phyloP scores from a whole-genome alignment of 2,888 invertebrate genomes.

The Lepidonotus clava region DNA sequence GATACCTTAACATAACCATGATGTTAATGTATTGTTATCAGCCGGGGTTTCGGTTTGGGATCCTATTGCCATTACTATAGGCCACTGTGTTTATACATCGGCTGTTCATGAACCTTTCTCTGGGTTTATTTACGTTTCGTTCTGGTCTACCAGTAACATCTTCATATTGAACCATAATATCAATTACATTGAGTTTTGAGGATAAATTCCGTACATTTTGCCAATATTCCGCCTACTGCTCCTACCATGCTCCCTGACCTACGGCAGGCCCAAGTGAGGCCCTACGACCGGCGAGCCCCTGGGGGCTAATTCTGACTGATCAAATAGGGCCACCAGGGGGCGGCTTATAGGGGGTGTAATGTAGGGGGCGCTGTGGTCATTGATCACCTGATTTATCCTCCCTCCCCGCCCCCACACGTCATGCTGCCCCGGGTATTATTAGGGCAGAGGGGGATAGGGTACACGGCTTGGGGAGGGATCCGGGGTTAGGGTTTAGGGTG shows the following conservation, averaged over 20 bases:
- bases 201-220: too few species aligned
- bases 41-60: too few species aligned
- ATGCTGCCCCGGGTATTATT: not conserved
- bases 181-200: too few species aligned
- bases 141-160: too few species aligned
- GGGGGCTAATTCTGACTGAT: slow-evolving; percentile 35
- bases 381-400: slow-evolving; percentile 28
- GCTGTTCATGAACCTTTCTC: too few species aligned
- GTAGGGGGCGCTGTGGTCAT: slow-evolving; percentile 35
- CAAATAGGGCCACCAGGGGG: slow-evolving; percentile 26
- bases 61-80: too few species aligned
- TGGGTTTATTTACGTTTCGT: too few species aligned
- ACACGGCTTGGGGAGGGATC: not conserved
- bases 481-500: not conserved
- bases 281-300: not conserved
- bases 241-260: not conserved
- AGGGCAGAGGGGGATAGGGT: not conserved
- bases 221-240: not conserved
- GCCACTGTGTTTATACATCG: too few species aligned
- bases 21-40: too few species aligned
- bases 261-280: not conserved
- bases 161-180: too few species aligned
- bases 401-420: not conserved
- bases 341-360: slow-evolving; percentile 27
- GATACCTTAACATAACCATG: too few species aligned